Evolutionary conservation across 2,797 vertebrate genomes (phyloP), one percentile per base, ranked within the genome.

Genomic region (Centropyge bicolor): DNA sequence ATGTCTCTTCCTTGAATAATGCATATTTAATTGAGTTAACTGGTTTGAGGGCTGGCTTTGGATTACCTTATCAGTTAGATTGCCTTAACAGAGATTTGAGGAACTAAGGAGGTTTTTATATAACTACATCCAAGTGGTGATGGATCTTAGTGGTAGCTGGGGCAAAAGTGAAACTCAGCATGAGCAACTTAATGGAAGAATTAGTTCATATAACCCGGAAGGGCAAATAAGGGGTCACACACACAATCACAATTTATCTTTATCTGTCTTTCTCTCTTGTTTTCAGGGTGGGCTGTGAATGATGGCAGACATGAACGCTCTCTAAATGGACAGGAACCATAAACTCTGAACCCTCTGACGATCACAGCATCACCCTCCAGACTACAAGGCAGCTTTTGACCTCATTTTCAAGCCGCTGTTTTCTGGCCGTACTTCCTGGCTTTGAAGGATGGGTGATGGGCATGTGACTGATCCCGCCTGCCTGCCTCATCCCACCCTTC

Each of bases 391-490:
- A 76, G 61, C 74, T 60, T 69, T 54, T 65, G 70, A 86, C 78
- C 82, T 83, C 17, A 60, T 86, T 91, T 86, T 80, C 51, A 78
- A 87, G 85, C 89, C 85, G 16, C 80, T 86, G 82, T 80, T 92
- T 90, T 85, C 87, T 80, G 88, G 85, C 89, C 85, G 89, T 66
- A 89, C 89, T 92, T 89, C 88, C 88, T 89, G 94, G 90, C 89
- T 86, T 86, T 93, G 94, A 96, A 98, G 96, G 95, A 98, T 98
- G 98, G 97, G 95, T 96, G 91, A 97, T 97, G 96, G 96, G 95
- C 93, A 93, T 91, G 94, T 96, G 94, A 97, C 84, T 85, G 93
- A 94, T 94, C 93, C 94, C 87, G 92, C 91, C 93, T 85, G 91
- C 91, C 94, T 93, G 83, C 92, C 90, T 93, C 88, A 86, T 90